Percentiles rank a stretch among this genome's conserved stretches.
Evolutionary conservation across 2,797 vertebrate genomes (phyloP).

Genomic region (Prunella strophiata): DNA sequence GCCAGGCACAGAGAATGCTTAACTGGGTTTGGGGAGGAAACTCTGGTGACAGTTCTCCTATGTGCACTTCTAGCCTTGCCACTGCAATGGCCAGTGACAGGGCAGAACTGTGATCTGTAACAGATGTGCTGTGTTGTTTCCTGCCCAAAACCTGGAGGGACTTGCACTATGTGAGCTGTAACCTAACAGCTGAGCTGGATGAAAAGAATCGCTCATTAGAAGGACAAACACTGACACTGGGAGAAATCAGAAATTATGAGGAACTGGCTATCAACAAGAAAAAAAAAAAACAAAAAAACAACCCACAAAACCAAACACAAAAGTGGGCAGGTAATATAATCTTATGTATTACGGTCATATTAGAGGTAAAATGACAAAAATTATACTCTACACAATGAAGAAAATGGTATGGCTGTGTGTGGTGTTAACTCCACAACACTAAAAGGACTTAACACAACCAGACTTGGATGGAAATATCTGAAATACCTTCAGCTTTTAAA

Average conservation of each 20-base stretch:
- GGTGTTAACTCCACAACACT: neutral
- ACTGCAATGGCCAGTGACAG: neutral
- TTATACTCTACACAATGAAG: neutral
- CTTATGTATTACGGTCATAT: neutral
- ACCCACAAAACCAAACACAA: neutral
- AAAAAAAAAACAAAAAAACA: neutral
- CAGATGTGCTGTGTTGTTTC: slow-evolving; percentile 21
- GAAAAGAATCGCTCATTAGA: neutral
- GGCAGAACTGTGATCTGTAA: neutral
- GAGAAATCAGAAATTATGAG: neutral
- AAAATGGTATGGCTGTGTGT: neutral
- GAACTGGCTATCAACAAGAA: neutral
- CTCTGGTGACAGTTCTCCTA: neutral
- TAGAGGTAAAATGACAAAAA: neutral
- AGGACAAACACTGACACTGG: neutral
- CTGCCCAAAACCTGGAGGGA: slow-evolving; percentile 6
- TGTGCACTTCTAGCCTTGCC: neutral
- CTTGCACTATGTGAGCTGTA: neutral
- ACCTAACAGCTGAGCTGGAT: neutral
- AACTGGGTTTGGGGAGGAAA: neutral
- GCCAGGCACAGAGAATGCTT: neutral
- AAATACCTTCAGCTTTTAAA: neutral
- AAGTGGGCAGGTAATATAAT: neutral
- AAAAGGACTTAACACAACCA: neutral
- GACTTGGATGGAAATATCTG: neutral